Evolutionary conservation across 2,797 vertebrate genomes (phyloP), one percentile per base, ranked within the genome.

Genomic region (Siniperca scherzeri): DNA sequence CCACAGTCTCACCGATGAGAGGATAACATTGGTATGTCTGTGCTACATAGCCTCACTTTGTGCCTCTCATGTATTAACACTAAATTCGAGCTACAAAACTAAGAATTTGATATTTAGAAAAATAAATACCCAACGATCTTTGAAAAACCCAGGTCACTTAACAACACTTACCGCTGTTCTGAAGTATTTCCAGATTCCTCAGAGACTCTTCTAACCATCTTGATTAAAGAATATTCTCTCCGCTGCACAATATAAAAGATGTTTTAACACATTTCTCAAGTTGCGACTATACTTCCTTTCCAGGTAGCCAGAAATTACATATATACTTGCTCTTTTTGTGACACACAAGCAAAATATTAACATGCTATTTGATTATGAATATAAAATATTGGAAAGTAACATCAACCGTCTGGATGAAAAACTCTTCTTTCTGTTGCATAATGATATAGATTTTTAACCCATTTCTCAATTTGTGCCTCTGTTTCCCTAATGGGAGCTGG

Each of bases 1-100:
- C 57, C 33, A 25, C 55, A 11, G 50, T 60, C 48, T 75, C 64
- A 55, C 14, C 42, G 65, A 3, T 25, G 16, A 77, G 69, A 46
- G 12, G 57, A 70, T 25, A 65, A 50, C 33, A 0, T 25, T 30
- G 48, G 46, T 16, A 40, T 48, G 56, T 74, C 48, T 27, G 65
- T 22, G 61, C 42, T 16, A 0, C n/a, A 0, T 2, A 3, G 38
- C 25, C 11, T 25, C 48, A 5, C 33, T 25, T 33, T 33, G 33
- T 25, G 33, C 40, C 25, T 16, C 9, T 25, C 14, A 7, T 42
- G 17, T 3, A 14, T 46, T n/a, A n/a, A 9, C 25, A n/a, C 9
- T 13, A 21, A 21, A 36, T 38, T 52, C 1, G 12, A 77, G 30
- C 79, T 5, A 7, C 50, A 30, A 30, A 38, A 21, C 40, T 8